A percentile compares a stretch with the other conserved stretches of the same genome.
Evolutionary conservation across 2,888 invertebrate species (phyloP).

Genomic region (Caenorhabditis sp.): DNA sequence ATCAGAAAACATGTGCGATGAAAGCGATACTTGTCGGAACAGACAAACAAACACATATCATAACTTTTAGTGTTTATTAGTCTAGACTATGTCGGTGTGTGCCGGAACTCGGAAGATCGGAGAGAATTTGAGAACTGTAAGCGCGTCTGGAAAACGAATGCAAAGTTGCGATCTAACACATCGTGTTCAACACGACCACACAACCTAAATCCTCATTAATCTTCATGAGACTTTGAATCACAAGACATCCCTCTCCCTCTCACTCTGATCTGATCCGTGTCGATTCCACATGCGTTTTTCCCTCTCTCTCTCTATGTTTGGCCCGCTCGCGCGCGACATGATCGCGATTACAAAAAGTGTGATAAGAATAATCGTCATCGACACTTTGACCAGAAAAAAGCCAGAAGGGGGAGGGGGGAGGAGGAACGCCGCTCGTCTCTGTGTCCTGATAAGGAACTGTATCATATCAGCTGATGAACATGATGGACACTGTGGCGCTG

Average conservation of each 20-base stretch:
- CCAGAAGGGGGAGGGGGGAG: too few relatives aligned
- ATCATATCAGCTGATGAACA: conserved; percentile 41
- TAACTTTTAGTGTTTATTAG: too few relatives aligned
- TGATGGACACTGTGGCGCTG: conserved; percentile 3
- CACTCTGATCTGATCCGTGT: conserved; percentile 17
- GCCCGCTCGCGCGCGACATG: too few relatives aligned
- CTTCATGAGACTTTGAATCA: conserved; percentile 44
- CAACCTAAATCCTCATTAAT: too few relatives aligned
- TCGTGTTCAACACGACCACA: too few relatives aligned
- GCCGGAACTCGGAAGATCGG: too few relatives aligned
- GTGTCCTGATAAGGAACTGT: conserved; percentile 17
- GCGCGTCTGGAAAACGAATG: background rate
- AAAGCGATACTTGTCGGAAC: background rate
- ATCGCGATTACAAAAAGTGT: too few relatives aligned
- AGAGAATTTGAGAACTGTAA: background rate
- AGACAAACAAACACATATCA: conserved; percentile 14
- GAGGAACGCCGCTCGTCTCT: conserved; percentile 30
- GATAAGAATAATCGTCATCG: conserved; percentile 37
- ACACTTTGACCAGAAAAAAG: conserved; percentile 40
- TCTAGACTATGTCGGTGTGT: too few relatives aligned
- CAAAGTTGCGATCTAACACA: too few relatives aligned
- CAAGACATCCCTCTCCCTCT: conserved; percentile 29
- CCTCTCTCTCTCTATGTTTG: conserved; percentile 45
- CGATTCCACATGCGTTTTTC: conserved; percentile 19
- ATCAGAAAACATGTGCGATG: conserved; percentile 32